Percentiles rank a stretch among this genome's conserved stretches.
phyloP scores from a whole-genome alignment of 2,113 vertebrate genomes.

The Hypomesus transpacificus region DNA sequence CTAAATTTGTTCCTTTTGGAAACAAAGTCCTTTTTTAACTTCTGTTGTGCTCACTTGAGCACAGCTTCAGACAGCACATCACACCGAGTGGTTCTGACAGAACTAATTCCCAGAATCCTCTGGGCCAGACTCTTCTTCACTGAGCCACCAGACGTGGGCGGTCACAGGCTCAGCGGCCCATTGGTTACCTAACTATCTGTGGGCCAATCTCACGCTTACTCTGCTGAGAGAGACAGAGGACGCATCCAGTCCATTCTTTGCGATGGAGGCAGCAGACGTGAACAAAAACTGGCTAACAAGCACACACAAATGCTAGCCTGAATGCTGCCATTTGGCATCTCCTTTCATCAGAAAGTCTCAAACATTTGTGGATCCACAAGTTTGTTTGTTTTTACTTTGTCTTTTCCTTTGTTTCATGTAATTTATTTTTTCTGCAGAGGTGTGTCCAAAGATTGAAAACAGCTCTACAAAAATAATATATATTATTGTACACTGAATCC shows the following conservation, averaged over 20 bases:
- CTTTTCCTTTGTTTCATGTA: too few relatives aligned
- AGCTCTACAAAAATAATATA: too few relatives aligned
- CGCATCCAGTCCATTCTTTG: slow-evolving; percentile 5
- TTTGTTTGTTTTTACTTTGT: too few relatives aligned
- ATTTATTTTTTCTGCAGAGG: too few relatives aligned
- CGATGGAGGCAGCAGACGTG: neutral
- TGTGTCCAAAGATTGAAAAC: too few relatives aligned
- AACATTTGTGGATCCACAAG: too few relatives aligned
- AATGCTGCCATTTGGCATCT: neutral
- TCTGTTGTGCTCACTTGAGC: slow-evolving; percentile 19
- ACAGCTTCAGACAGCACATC: slow-evolving; percentile 44
- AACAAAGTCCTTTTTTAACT: neutral
- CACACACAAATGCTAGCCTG: slow-evolving; percentile 4
- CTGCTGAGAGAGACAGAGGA: neutral
- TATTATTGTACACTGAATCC: too few relatives aligned
- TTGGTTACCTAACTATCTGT: slow-evolving; percentile 52
- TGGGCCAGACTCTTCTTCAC: slow-evolving; percentile 6
- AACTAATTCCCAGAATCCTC: slow-evolving; percentile 34
- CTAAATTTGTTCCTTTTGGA: slow-evolving; percentile 32
- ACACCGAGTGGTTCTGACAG: slow-evolving; percentile 44
- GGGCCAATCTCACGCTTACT: slow-evolving; percentile 38
- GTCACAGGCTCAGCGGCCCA: slow-evolving; percentile 43
- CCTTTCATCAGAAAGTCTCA: too few relatives aligned
- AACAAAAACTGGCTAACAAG: slow-evolving; percentile 4
- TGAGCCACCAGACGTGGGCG: slow-evolving; percentile 19